Evolutionary conservation across 2,113 vertebrate species (phyloP).

Genomic region (Girardinichthys multiradiatus): DNA sequence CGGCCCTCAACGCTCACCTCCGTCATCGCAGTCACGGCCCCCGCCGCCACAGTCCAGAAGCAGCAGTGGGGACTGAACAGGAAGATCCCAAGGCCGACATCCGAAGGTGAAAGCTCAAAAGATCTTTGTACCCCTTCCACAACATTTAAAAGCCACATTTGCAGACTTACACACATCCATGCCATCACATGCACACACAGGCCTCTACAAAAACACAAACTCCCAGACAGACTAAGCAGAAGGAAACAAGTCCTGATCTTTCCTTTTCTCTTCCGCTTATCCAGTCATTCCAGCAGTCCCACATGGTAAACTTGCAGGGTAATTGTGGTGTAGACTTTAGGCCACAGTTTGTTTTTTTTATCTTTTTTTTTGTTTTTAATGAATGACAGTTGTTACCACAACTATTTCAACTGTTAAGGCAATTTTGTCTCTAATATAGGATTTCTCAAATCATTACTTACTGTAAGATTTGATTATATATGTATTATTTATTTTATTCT

Average conservation of each 20-base stretch:
- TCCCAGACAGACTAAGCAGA: constrained; percentile 74
- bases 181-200: constrained; percentile 29
- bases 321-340: constrained; percentile 83
- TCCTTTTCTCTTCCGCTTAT: constrained; percentile 79
- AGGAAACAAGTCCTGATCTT: constrained; percentile 62
- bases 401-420: constrained; percentile 74
- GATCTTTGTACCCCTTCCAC: constrained; percentile 41
- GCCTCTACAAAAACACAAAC: constrained; percentile 33
- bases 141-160: constrained; percentile 57
- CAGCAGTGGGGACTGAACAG: constrained; percentile 82
- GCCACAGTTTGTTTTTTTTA: constrained; percentile 63
- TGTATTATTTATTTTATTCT: constrained; percentile 86
- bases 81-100: constrained; percentile 90
- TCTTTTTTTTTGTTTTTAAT: constrained; percentile 47
- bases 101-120: constrained; percentile 89
- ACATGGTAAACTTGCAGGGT: constrained; percentile 89
- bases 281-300: constrained; percentile 95
- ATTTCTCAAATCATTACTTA: constrained; percentile 77
- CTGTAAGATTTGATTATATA: constrained; percentile 79
- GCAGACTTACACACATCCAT: constrained; percentile 52
- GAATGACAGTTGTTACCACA: constrained; percentile 71
- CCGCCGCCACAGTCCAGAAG: constrained; percentile 83
- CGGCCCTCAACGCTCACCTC: constrained; percentile 76
- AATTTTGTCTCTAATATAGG: constrained; percentile 81
- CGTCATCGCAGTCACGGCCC: constrained; percentile 80